Evolutionary conservation across 64 coral and sea anemone genomes (phyloP).

Genomic region (Dendronephthya gigantea): DNA sequence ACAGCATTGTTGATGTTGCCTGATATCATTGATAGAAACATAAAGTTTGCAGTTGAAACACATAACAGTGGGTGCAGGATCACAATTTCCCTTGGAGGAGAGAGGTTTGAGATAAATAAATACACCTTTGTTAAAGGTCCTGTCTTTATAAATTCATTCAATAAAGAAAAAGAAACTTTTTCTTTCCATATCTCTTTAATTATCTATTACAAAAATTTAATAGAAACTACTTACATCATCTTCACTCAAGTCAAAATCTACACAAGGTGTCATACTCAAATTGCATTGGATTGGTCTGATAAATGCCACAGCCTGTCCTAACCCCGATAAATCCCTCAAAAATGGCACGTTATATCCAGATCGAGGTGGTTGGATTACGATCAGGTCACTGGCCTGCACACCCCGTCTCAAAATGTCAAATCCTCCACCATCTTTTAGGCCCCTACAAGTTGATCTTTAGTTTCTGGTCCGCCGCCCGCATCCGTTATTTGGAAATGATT

Average conservation of each 20-base stretch:
- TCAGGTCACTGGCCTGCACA: not conserved
- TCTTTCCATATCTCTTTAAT: not conserved
- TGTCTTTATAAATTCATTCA: not conserved
- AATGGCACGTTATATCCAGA: conserved; percentile 19
- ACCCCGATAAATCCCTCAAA: conserved; percentile 7
- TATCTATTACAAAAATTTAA: not conserved
- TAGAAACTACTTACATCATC: not conserved
- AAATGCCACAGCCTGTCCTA: conserved; percentile 26
- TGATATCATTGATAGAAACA: not conserved
- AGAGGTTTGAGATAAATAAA: not conserved
- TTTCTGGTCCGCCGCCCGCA: no score
- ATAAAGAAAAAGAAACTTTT: not conserved
- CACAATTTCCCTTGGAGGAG: not conserved
- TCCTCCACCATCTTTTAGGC: conserved; percentile 21
- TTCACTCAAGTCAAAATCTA: not conserved
- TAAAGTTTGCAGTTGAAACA: not conserved
- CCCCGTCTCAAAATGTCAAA: conserved; percentile 29
- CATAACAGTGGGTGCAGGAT: not conserved
- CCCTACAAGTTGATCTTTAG: no score
- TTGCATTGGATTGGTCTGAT: conserved; percentile 21
- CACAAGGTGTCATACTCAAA: not conserved
- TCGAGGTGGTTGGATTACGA: conserved; percentile 6
- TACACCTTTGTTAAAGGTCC: not conserved
- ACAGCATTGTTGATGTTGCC: not conserved
- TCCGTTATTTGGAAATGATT: no score